phyloP scores from a whole-genome alignment of 2,888 invertebrate species.

The Tupiocoris notatus region DNA sequence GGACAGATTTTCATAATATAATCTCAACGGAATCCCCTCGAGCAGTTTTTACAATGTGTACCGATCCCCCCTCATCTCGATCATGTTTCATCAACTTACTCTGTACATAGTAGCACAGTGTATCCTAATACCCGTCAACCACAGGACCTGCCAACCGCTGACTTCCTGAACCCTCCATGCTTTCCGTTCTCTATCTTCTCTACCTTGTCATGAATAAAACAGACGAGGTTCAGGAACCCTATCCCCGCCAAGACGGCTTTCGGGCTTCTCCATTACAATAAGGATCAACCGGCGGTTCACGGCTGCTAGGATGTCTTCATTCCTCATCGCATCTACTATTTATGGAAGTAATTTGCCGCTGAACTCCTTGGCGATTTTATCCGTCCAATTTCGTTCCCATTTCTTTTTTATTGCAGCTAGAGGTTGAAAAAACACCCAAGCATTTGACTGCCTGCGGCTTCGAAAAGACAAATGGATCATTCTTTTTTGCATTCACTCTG shows the following conservation, averaged over 20 bases:
- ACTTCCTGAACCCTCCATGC: not conserved
- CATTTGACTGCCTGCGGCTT: too few species aligned
- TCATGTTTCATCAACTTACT: not conserved
- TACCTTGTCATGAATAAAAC: not conserved
- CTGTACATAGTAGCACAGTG: not conserved
- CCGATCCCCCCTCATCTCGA: not conserved
- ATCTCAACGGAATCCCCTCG: too few species aligned
- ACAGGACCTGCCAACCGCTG: not conserved
- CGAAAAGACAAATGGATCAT: too few species aligned
- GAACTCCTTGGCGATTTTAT: not conserved
- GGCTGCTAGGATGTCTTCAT: constrained; percentile 11
- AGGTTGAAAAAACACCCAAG: too few species aligned
- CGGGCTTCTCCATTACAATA: constrained; percentile 19
- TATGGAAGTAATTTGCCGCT: constrained; percentile 20
- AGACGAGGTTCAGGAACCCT: not conserved
- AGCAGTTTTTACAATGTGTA: not conserved
- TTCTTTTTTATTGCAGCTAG: too few species aligned
- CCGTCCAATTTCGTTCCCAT: not conserved
- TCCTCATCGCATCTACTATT: constrained; percentile 17
- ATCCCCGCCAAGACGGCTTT: not conserved
- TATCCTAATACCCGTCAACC: not conserved
- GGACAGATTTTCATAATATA: too few species aligned
- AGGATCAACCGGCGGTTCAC: constrained; percentile 22
- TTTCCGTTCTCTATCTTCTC: not conserved
- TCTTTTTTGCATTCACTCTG: constrained; percentile 18